Conservation (phyloP, 2,113 vertebrate genomes). For the Cichladusa arquata region DNA sequence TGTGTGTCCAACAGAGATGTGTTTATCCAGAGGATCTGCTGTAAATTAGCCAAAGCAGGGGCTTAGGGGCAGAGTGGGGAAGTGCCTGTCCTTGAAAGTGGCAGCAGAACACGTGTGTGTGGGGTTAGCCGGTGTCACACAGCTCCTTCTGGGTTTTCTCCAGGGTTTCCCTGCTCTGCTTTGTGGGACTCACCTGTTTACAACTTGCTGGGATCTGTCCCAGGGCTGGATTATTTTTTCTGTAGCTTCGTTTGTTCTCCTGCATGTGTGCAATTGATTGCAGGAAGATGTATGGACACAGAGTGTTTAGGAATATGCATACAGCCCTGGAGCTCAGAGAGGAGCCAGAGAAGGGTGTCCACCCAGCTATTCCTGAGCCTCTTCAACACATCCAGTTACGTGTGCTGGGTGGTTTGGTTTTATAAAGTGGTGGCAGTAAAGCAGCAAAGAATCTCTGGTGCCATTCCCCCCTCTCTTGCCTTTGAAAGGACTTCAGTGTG, state of each 20-base stretch:
- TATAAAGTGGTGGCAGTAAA: neutral
- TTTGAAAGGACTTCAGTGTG: neutral
- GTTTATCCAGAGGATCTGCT: constrained; percentile 65
- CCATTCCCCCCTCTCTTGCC: neutral
- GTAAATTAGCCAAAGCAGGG: constrained; percentile 1
- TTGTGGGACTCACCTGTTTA: neutral
- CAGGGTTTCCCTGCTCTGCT: neutral
- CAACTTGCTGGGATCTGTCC: neutral
- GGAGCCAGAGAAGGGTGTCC: neutral
- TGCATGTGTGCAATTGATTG: neutral
- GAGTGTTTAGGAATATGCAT: neutral
- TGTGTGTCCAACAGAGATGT: neutral
- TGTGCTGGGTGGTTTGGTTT: neutral
- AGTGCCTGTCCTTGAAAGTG: constrained; percentile 23
- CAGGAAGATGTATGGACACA: neutral
- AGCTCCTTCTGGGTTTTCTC: neutral
- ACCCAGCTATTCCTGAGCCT: neutral
- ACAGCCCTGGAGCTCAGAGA: neutral
- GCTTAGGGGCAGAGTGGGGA: neutral
- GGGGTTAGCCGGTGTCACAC: constrained; percentile 2
- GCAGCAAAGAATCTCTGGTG: neutral
- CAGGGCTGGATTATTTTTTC: neutral
- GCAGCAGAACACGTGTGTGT: neutral
- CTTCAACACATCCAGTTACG: neutral
- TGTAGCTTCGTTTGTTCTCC: neutral